phyloP scores from a whole-genome alignment of 1,140 invertebrate species.

The Battus philenor region DNA sequence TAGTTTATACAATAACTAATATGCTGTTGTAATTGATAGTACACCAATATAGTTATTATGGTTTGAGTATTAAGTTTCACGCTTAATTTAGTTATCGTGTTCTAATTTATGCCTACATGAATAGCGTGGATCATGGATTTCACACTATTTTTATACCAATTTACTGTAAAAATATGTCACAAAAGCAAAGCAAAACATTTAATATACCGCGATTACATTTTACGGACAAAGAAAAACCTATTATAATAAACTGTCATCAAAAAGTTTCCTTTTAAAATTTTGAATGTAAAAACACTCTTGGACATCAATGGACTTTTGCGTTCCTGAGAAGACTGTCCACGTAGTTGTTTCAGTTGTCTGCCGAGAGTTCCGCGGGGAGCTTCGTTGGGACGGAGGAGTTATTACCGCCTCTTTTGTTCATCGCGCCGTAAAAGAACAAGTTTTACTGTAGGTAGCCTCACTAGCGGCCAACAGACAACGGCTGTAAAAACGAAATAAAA shows the following conservation, averaged over 20 bases:
- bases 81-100: no score
- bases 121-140: no score
- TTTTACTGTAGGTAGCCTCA: constrained; percentile 24
- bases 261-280: constrained; percentile 13
- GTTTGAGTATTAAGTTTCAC: no score
- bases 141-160: no score
- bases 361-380: constrained; percentile 9
- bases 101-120: no score
- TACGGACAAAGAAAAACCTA: no score
- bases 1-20: no score
- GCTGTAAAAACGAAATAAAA: constrained; percentile 22
- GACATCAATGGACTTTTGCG: constrained; percentile 36
- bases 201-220: no score
- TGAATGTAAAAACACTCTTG: constrained; percentile 25
- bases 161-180: no score
- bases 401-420: constrained; percentile 45
- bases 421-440: constrained; percentile 33
- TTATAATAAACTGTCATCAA: constrained; percentile 3
- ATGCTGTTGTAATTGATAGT: no score
- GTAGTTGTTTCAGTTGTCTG: constrained; percentile 35
- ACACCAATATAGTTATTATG: no score
- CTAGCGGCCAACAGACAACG: constrained; percentile 16
- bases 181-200: no score
- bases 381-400: constrained; percentile 24
- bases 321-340: constrained; percentile 26